Percentiles rank a stretch among this genome's conserved stretches.
phyloP scores from a whole-genome alignment of 30 jellyfish, hydroid and myxozoan genomes.

The Aurelia coerulea region DNA sequence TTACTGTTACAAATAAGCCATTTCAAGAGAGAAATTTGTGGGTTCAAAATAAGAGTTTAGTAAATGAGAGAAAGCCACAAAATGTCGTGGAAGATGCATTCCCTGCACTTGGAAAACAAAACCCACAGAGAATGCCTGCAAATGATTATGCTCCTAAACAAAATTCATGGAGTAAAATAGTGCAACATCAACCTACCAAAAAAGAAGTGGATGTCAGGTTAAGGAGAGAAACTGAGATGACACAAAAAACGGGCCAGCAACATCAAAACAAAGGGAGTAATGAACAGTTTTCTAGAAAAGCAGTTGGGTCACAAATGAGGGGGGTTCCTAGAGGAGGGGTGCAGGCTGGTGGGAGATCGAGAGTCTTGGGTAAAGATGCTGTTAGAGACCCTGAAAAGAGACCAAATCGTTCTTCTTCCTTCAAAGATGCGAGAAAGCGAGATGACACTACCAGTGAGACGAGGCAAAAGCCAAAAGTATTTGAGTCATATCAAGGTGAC shows the following conservation, averaged over 20 bases:
- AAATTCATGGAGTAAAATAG: slow-evolving; percentile 5
- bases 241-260: no score
- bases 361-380: neutral
- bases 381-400: neutral
- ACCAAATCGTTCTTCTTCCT: neutral
- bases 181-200: neutral
- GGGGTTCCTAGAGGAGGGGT: no score
- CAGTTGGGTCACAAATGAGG: no score
- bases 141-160: neutral
- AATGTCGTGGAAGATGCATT: neutral
- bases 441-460: neutral
- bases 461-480: neutral
- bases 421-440: neutral
- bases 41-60: neutral
- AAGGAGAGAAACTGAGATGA: no score
- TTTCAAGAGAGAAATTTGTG: neutral
- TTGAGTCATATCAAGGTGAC: slow-evolving; percentile 5
- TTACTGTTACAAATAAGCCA: neutral
- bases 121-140: neutral
- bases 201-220: no score
- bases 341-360: no score
- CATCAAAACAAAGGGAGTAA: no score
- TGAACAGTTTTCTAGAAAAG: no score
- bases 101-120: slow-evolving; percentile 1
- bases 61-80: no score